These are phyloP conservation scores for Halisarca cf. caerulea DNA, from an alignment of 37 sponge, comb jelly and placozoan species.

Conservation along the genomic window DNA sequence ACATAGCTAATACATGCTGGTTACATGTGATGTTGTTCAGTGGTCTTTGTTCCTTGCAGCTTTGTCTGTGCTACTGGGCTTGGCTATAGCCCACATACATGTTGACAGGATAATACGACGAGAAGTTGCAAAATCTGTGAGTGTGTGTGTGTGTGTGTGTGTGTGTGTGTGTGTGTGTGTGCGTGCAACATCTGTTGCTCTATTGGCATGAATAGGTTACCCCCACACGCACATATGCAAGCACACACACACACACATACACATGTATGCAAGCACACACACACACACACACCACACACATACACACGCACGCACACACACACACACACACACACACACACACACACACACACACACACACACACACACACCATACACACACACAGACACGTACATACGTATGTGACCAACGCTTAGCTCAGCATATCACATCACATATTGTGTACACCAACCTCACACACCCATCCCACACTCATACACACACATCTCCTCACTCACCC, in stretches of 20 bases:
- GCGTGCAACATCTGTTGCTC: too few relatives aligned
- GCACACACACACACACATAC: too few relatives aligned
- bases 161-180: not conserved
- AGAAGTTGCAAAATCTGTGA: constrained; percentile 69
- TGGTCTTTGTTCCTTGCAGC: constrained; percentile 34
- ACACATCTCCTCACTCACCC: not conserved
- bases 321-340: not conserved
- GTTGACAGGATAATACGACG: constrained; percentile 57
- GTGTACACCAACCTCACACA: too few relatives aligned
- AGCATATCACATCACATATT: too few relatives aligned
- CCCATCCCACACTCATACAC: not conserved
- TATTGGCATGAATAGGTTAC: too few relatives aligned
- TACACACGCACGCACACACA: not conserved
- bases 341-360: not conserved
- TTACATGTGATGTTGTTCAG: too few relatives aligned
- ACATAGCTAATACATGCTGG: not conserved
- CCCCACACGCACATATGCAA: too few relatives aligned
- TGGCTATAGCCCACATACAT: constrained; percentile 67
- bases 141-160: too few relatives aligned
- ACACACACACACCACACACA: not conserved
- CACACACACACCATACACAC: not conserved
- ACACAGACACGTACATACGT: not conserved
- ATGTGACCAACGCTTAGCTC: too few relatives aligned
- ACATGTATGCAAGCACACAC: too few relatives aligned
- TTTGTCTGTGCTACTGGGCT: constrained; percentile 70